A percentile compares a stretch with the other conserved stretches of the same genome.
Conservation (phyloP, 2,888 invertebrate species). For the Amblyjoppa proteus region DNA sequence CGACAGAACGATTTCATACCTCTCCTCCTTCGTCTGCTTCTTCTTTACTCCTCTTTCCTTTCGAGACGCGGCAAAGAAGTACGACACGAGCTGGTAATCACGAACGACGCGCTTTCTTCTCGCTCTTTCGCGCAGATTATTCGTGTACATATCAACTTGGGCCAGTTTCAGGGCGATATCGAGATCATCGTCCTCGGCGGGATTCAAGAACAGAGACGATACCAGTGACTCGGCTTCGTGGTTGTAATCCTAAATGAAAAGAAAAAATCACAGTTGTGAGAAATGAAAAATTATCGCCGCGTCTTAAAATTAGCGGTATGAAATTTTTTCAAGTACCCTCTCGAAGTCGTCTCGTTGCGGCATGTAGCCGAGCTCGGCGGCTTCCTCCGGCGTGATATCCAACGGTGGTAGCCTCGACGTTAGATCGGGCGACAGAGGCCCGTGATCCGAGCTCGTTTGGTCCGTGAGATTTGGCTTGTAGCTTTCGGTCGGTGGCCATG, state of each 20-base stretch:
- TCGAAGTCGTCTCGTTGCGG: constrained; percentile 98
- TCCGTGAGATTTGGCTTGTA: constrained; percentile 90
- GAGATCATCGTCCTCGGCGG: constrained; percentile 94
- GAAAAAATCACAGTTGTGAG: constrained; percentile 2
- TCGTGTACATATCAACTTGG: constrained; percentile 96
- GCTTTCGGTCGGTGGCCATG: constrained; percentile 92
- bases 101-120: constrained; percentile 95
- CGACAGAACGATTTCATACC: constrained; percentile 85
- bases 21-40: constrained; percentile 92
- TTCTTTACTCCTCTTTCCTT: constrained; percentile 87
- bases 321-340: constrained; percentile 87
- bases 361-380: constrained; percentile 96
- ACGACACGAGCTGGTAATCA: constrained; percentile 95
- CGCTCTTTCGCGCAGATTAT: constrained; percentile 93
- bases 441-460: constrained; percentile 91
- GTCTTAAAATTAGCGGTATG: neutral
- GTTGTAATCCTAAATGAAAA: constrained; percentile 92
- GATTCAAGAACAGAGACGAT: constrained; percentile 92
- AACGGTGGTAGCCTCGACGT: constrained; percentile 91
- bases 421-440: constrained; percentile 92
- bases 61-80: constrained; percentile 91
- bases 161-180: constrained; percentile 96
- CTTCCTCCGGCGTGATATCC: constrained; percentile 94
- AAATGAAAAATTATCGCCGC: neutral
- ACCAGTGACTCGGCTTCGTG: constrained; percentile 96